phyloP scores from a whole-genome alignment of 2,113 vertebrate species.

The Suncus etruscus region DNA sequence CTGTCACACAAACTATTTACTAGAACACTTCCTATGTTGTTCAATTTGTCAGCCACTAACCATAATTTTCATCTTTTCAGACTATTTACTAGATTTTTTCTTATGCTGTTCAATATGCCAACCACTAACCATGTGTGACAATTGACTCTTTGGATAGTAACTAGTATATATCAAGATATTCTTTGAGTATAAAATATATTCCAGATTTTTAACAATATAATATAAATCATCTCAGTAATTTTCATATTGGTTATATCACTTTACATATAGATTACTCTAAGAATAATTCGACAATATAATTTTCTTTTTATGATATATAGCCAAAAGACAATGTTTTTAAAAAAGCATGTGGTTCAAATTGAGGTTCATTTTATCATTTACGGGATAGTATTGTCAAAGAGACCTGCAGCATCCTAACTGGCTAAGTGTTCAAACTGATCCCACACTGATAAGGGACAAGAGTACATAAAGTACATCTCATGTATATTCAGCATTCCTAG shows the following conservation, averaged over 20 bases:
- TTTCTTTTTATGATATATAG: neutral
- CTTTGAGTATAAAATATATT: neutral
- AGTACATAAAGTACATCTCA: neutral
- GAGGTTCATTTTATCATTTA: neutral
- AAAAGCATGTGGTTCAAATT: neutral
- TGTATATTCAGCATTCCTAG: neutral
- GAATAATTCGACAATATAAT: neutral
- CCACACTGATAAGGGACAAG: neutral
- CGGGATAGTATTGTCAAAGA: fast-evolving
- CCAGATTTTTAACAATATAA: neutral
- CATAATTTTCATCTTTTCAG: neutral
- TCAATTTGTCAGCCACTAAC: neutral
- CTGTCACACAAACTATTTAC: neutral
- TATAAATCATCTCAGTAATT: neutral
- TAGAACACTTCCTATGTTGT: neutral
- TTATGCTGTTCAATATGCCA: neutral
- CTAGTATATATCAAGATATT: neutral
- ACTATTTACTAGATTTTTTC: neutral
- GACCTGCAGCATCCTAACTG: neutral
- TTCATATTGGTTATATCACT: neutral
- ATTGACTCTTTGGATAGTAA: neutral
- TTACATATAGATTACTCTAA: neutral
- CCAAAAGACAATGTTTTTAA: neutral
- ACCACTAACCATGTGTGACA: neutral
- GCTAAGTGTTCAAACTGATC: neutral